Percentiles rank a stretch among this genome's conserved stretches.
Conservation (phyloP, 2,113 vertebrate genomes). For the Promerops cafer region DNA sequence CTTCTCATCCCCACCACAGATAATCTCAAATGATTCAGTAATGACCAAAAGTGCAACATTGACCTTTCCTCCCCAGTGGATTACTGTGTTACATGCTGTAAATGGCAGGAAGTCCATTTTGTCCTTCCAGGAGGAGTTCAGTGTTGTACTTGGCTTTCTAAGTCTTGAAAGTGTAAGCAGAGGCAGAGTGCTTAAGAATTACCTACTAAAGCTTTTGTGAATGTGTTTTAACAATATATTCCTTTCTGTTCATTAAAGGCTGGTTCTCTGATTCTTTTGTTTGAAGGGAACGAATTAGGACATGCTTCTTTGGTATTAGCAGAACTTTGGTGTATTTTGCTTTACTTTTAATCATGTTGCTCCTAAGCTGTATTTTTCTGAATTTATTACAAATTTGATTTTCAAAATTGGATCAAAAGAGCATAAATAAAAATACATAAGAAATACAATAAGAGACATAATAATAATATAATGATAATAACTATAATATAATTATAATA, state of each 20-base stretch:
- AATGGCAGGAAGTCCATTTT: slow-evolving; percentile 74
- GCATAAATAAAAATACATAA: not conserved
- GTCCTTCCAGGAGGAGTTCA: slow-evolving; percentile 52
- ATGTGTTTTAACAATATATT: slow-evolving; percentile 14
- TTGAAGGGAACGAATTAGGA: not conserved
- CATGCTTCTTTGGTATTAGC: not conserved
- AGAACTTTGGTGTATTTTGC: not conserved
- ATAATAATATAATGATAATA: too few relatives aligned
- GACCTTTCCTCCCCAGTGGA: slow-evolving; percentile 73
- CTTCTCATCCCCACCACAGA: slow-evolving; percentile 64
- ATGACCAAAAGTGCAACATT: slow-evolving; percentile 77
- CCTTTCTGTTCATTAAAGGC: not conserved
- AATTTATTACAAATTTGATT: not conserved
- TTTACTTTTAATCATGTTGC: not conserved
- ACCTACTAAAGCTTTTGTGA: slow-evolving; percentile 47
- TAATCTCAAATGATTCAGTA: slow-evolving; percentile 78
- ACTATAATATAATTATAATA: too few relatives aligned
- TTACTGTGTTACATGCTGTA: slow-evolving; percentile 74
- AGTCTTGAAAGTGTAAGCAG: slow-evolving; percentile 16
- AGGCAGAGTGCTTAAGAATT: slow-evolving; percentile 41
- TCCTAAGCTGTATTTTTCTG: not conserved
- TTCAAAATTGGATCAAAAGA: not conserved
- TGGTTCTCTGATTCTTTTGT: not conserved
- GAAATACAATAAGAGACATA: too few relatives aligned
- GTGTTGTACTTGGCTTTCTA: slow-evolving; percentile 46